Evolutionary conservation across 2,888 invertebrate species (phyloP), one percentile per base, ranked within the genome.

Genomic region (Cartodere bifasciata): DNA sequence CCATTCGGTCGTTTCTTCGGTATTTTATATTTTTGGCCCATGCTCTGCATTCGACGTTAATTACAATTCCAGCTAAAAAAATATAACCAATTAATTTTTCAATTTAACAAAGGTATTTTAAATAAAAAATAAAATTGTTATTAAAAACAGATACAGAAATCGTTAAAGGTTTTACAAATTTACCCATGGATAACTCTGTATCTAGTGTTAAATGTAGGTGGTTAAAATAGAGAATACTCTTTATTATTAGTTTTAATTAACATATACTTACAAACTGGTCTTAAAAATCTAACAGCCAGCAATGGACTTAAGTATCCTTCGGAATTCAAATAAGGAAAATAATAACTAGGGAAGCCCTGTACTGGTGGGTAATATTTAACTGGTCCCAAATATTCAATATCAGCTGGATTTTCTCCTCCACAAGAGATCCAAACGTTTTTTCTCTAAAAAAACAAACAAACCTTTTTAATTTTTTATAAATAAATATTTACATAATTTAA

Each of bases 11-110:
- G 61, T 76, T 73, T 56, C 86, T 78, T 65, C 91, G 81, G 63
- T 90, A 87, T 45, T 70, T 56, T 53, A 88, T 85, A 65, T 88
- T 88, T 61, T 75, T 76, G 49, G 88, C 88, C 87, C 87, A 88
- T 52, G 87, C 85, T 70, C 84, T 85, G 69, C 88, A 88, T 64
- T 88, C 87, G 62, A 90, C 82, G 68, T 88, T 88, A 67, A 90
- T 86, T 50, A 87, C 69, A 24, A 88, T 83, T 38, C 85, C 85
- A 61, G 75, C 85, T 83, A 64, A 6, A 59, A 60, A 40, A 31
- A 42, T n/a, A n/a, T n/a, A n/a, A n/a, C n/a, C n/a, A n/a, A n/a
- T n/a, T n/a, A n/a, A n/a, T n/a, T n/a, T n/a, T n/a, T n/a, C n/a
- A n/a, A n/a, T n/a, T n/a, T n/a, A n/a, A n/a, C n/a, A n/a, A n/a